Conservation (phyloP, 2,797 vertebrate species). For the Eulemur albifrons region DNA sequence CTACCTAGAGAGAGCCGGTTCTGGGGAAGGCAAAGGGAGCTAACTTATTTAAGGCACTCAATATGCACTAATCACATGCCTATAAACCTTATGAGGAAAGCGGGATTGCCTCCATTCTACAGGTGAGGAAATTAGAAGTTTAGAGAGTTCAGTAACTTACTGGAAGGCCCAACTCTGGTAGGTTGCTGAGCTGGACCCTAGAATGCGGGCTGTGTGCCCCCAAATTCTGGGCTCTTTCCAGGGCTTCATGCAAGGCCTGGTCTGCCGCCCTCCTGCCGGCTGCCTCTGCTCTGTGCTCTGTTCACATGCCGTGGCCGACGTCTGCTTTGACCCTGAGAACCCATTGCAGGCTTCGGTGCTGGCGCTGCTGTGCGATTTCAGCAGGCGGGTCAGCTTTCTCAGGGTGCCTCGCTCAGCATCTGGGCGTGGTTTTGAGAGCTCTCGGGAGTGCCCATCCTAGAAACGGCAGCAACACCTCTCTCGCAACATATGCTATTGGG, state of each 20-base stretch:
- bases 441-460: background rate
- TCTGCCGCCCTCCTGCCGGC: background rate
- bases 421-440: background rate
- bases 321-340: background rate
- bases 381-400: background rate
- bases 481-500: constrained; percentile 37
- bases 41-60: background rate
- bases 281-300: background rate
- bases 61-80: too few relatives aligned
- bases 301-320: background rate
- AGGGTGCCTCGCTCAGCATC: background rate
- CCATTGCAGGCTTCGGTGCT: background rate
- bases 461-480: constrained; percentile 30
- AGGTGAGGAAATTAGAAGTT: background rate
- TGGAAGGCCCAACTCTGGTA: background rate
- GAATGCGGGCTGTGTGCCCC: background rate
- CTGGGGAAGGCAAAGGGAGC: background rate
- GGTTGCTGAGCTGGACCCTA: background rate
- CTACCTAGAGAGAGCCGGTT: background rate
- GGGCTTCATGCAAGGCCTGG: rapidly evolving
- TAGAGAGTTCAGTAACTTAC: background rate
- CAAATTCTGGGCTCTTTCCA: background rate
- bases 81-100: background rate
- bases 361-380: background rate
- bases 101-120: too few relatives aligned